Evolutionary conservation across 1,140 invertebrate genomes (phyloP).

Genomic region (Drosophila tsacasi): DNA sequence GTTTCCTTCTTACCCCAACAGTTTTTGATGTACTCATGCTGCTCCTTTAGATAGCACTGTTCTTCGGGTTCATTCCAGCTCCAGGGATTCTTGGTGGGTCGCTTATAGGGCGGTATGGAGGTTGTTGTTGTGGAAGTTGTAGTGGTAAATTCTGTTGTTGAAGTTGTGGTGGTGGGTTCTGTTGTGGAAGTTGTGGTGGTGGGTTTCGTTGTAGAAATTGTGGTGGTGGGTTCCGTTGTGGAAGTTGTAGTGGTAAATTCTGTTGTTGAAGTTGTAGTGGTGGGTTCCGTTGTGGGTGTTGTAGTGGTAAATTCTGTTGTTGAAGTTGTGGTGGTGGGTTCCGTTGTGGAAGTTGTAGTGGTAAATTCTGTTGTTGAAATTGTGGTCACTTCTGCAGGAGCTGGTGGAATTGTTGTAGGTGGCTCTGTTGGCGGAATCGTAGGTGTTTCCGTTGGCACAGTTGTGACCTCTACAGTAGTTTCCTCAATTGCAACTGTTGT

Average conservation of each 20-base stretch:
- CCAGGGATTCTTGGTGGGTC: constrained; percentile 28
- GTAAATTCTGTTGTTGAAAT: neutral
- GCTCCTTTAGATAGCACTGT: constrained; percentile 47
- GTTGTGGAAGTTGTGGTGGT: neutral
- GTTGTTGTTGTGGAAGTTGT: constrained; percentile 8
- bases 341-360: neutral
- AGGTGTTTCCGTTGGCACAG: neutral
- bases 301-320: neutral
- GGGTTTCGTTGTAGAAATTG: neutral
- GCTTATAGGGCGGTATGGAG: neutral
- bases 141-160: too few relatives aligned
- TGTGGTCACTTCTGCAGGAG: neutral
- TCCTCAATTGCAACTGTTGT: neutral
- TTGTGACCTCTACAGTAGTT: neutral
- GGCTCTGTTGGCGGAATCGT: neutral
- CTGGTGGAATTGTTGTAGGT: neutral
- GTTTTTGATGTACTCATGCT: constrained; percentile 11
- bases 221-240: constrained; percentile 5
- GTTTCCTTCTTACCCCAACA: constrained; percentile 39
- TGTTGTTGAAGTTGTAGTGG: neutral
- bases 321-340: neutral
- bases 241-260: neutral
- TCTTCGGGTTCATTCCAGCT: constrained; percentile 12
- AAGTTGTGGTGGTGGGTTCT: neutral
- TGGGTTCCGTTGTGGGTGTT: neutral